These are phyloP conservation scores for Callyntrura sp. DNA, from an alignment of 2,888 invertebrate species.

Conservation along the genomic window DNA sequence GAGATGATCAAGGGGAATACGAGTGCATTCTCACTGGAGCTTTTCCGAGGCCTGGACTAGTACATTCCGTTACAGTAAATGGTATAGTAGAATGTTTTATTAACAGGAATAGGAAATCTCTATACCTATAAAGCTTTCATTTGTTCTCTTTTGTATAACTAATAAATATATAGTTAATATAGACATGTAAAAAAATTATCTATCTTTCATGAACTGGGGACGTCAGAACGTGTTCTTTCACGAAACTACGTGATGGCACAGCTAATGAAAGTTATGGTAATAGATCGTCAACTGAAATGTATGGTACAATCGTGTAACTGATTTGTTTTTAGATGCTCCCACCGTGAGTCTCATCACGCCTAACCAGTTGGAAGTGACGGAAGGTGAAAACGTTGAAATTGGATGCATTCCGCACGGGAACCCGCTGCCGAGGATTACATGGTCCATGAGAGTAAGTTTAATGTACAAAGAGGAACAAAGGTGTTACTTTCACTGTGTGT, in stretches of 20 bases:
- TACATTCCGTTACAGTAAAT: conserved; percentile 80
- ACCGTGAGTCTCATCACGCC: conserved; percentile 89
- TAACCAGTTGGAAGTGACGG: conserved; percentile 90
- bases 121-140: no score
- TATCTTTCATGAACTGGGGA: background rate
- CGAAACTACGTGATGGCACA: background rate
- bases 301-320: conserved; percentile 38
- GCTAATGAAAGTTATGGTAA: conserved; percentile 33
- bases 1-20: conserved; percentile 81
- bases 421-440: conserved; percentile 90
- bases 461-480: conserved; percentile 4
- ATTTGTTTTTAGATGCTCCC: conserved; percentile 88
- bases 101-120: no score
- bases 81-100: no score
- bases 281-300: background rate
- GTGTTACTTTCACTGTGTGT: conserved; percentile 16
- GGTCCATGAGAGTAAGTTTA: conserved; percentile 88
- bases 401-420: conserved; percentile 90
- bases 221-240: conserved; percentile 9
- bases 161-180: no score
- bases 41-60: conserved; percentile 74
- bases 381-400: conserved; percentile 91
- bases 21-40: conserved; percentile 81
- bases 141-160: no score
- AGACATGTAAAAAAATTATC: no score